phyloP scores from a whole-genome alignment of 2,888 invertebrate species.

The Papilio protenor region DNA sequence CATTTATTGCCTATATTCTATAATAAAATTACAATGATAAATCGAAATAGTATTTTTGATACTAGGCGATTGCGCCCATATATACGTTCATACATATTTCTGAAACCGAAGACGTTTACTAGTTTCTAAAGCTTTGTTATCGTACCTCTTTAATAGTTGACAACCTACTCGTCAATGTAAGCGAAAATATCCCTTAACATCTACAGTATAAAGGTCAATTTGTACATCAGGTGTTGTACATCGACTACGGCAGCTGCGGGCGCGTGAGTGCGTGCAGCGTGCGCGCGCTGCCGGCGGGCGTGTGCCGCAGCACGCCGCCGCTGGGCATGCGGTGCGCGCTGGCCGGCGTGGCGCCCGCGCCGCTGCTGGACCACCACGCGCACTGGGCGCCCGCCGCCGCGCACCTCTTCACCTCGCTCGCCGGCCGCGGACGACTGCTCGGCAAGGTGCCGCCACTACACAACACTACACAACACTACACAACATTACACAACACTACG shows the following conservation, averaged over 20 bases:
- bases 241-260: constrained; percentile 90
- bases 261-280: constrained; percentile 75
- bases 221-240: constrained; percentile 86
- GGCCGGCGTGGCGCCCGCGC: constrained; percentile 88
- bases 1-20: too few species aligned
- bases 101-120: too few species aligned
- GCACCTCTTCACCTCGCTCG: constrained; percentile 71
- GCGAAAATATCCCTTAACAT: constrained; percentile 28
- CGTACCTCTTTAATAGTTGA: neutral
- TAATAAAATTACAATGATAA: too few species aligned
- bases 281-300: constrained; percentile 65
- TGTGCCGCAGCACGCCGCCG: constrained; percentile 74
- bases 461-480: too few species aligned
- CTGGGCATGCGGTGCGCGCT: constrained; percentile 89
- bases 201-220: constrained; percentile 41
- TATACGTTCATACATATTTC: too few species aligned
- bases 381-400: constrained; percentile 86
- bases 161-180: neutral
- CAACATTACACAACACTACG: too few species aligned
- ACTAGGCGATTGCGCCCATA: too few species aligned
- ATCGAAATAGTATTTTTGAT: too few species aligned
- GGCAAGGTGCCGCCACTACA: neutral
- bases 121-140: too few species aligned
- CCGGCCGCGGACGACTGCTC: constrained; percentile 49
- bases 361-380: constrained; percentile 83